A percentile compares a stretch with the other conserved stretches of the same genome.
These are phyloP conservation scores for Diabrotica virgifera DNA, from an alignment of 1,140 invertebrate species.

Conservation along the genomic window DNA sequence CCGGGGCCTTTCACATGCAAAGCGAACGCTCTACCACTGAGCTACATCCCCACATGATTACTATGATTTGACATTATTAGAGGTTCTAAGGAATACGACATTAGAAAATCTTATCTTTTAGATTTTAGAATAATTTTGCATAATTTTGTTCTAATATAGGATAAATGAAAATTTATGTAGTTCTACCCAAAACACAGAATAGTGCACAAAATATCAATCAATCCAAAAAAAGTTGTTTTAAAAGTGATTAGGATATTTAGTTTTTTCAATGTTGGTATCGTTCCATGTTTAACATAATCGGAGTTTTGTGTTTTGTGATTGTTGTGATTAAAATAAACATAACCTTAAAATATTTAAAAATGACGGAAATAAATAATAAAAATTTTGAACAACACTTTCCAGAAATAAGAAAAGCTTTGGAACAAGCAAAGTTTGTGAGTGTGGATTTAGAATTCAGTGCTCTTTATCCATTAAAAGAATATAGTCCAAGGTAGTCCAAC, in stretches of 20 bases:
- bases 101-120: too few species aligned
- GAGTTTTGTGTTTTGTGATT: too few species aligned
- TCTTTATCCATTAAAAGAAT: constrained; percentile 34
- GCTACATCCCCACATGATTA: constrained; percentile 62
- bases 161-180: too few species aligned
- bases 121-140: too few species aligned
- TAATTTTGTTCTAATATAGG: too few species aligned
- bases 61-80: not conserved
- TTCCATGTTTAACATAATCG: too few species aligned
- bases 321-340: not conserved
- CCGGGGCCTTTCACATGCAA: constrained; percentile 91
- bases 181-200: too few species aligned
- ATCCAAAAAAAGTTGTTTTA: too few species aligned
- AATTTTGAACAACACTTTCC: constrained; percentile 38
- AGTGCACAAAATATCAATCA: too few species aligned
- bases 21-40: constrained; percentile 90
- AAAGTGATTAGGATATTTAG: too few species aligned
- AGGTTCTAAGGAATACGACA: too few species aligned
- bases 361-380: constrained; percentile 37
- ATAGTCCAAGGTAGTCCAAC: constrained; percentile 35
- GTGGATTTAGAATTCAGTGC: constrained; percentile 45
- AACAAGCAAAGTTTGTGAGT: constrained; percentile 38
- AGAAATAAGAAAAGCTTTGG: constrained; percentile 33
- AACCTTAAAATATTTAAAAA: constrained; percentile 24
- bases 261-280: too few species aligned